Evolutionary conservation across 2,113 vertebrate genomes (phyloP).

Genomic region (Clupea harengus): DNA sequence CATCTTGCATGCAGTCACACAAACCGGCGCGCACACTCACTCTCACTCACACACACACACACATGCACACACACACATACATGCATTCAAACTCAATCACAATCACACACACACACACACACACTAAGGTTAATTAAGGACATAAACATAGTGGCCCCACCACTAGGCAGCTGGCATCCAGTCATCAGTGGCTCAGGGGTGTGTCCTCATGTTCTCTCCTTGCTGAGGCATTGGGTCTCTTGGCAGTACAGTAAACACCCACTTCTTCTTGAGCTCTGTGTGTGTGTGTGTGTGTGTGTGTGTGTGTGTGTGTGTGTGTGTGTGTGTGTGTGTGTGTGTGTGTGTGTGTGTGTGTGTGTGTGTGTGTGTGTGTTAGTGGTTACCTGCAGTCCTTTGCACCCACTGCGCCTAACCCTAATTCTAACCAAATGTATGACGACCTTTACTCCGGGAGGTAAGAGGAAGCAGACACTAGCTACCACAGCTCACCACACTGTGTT

Average conservation of each 20-base stretch:
- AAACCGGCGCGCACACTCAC: not conserved
- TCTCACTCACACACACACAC: not conserved
- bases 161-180: not conserved
- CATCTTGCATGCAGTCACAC: not conserved
- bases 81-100: not conserved
- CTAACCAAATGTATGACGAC: too few species aligned
- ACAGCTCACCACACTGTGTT: too few species aligned
- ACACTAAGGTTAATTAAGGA: not conserved
- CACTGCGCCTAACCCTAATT: too few species aligned
- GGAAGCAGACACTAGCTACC: too few species aligned
- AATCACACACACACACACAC: not conserved
- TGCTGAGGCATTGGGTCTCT: not conserved
- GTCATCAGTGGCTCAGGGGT: not conserved
- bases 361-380: slow-evolving; percentile 40
- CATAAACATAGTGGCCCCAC: not conserved
- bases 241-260: not conserved
- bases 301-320: too few species aligned
- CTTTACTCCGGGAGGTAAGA: too few species aligned
- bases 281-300: too few species aligned
- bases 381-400: too few species aligned
- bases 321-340: too few species aligned
- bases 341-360: not conserved
- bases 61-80: not conserved
- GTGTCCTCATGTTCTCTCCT: not conserved
- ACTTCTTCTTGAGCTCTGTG: too few species aligned